phyloP scores from a whole-genome alignment of 2,113 vertebrate species.

The Psittacus erithacus region DNA sequence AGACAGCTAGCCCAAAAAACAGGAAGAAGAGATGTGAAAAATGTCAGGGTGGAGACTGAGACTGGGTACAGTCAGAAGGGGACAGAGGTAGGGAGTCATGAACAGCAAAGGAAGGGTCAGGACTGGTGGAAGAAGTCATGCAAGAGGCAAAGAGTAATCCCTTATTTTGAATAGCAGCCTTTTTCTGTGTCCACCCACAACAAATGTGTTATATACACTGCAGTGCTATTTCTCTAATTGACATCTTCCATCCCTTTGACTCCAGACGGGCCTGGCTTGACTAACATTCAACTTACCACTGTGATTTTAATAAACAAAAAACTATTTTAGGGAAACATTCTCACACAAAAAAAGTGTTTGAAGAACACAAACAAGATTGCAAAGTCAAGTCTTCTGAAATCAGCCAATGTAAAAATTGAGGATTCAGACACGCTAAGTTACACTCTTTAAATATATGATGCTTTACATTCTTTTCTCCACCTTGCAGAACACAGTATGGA shows the following conservation, averaged over 20 bases:
- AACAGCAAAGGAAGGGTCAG: not conserved
- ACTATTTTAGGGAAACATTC: not conserved
- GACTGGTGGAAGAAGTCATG: rapidly evolving
- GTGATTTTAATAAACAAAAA: not conserved
- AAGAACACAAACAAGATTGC: not conserved
- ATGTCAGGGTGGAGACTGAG: not conserved
- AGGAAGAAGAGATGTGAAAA: constrained; percentile 14
- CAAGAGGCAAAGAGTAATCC: not conserved
- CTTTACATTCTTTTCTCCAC: not conserved
- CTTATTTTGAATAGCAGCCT: not conserved
- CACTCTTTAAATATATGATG: not conserved
- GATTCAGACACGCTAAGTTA: not conserved
- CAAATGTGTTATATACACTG: not conserved
- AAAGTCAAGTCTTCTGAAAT: not conserved
- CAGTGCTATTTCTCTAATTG: not conserved
- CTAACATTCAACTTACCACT: not conserved
- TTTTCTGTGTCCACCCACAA: not conserved
- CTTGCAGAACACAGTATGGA: not conserved
- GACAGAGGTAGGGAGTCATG: not conserved
- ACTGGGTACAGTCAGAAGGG: not conserved
- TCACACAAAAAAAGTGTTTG: not conserved
- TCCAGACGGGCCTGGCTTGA: not conserved
- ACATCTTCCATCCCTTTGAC: not conserved
- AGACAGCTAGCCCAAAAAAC: not conserved
- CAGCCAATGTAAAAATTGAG: not conserved